Evolutionary conservation across 2,113 vertebrate species (phyloP).

Genomic region (Brienomyrus brachyistius): DNA sequence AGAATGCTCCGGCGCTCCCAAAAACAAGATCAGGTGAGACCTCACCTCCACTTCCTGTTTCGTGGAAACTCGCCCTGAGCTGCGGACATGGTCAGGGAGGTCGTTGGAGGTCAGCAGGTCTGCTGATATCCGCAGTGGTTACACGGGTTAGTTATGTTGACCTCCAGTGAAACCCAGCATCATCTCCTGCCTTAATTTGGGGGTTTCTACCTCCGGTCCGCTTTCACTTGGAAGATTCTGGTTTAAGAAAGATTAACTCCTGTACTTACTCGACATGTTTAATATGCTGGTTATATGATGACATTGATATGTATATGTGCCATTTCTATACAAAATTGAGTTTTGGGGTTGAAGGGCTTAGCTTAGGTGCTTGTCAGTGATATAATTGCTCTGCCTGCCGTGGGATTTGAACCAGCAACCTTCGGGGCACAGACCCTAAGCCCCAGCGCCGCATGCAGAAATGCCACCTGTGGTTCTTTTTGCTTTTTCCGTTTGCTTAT

Average conservation of each 20-base stretch:
- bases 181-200: background rate
- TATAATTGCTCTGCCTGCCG: background rate
- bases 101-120: background rate
- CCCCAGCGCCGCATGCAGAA: background rate
- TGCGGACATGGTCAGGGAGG: background rate
- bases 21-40: constrained; percentile 91
- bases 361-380: background rate
- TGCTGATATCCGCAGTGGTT: background rate
- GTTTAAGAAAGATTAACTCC: background rate
- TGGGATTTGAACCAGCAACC: background rate
- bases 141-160: background rate
- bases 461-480: background rate
- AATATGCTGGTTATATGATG: background rate
- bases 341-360: background rate
- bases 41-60: background rate
- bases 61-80: background rate
- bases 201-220: background rate
- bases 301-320: background rate
- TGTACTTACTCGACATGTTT: background rate
- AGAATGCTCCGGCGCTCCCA: constrained; percentile 86
- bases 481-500: background rate
- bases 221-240: background rate
- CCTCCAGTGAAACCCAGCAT: background rate
- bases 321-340: background rate
- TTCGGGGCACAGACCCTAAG: background rate